Conservation (phyloP, 1,140 invertebrate genomes). For the Nautilus pompilius region DNA sequence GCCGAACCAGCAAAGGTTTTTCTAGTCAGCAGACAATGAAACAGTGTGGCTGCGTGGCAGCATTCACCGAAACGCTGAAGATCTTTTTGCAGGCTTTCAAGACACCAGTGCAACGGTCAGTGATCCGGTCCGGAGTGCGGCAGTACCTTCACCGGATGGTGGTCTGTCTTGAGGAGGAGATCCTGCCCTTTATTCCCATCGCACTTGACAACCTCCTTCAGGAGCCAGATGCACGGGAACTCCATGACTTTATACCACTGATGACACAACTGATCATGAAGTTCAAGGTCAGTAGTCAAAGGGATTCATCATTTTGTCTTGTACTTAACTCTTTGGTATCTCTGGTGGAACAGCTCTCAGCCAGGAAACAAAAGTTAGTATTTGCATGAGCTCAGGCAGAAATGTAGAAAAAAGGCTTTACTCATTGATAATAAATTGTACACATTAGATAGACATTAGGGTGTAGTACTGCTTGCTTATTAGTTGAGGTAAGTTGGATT, state of each 20-base stretch:
- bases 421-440: too few species aligned
- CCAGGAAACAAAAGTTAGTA: too few species aligned
- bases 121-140: conserved; percentile 55
- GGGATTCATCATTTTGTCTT: background rate
- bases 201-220: conserved; percentile 60
- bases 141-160: conserved; percentile 65
- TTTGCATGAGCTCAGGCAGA: too few species aligned
- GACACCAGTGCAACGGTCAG: conserved; percentile 49
- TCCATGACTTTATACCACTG: conserved; percentile 64
- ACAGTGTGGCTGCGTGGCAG: conserved; percentile 56
- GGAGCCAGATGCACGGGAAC: conserved; percentile 55
- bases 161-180: conserved; percentile 62
- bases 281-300: conserved; percentile 58
- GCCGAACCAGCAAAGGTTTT: conserved; percentile 63
- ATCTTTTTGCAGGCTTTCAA: conserved; percentile 60
- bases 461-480: too few species aligned
- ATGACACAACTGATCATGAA: conserved; percentile 64
- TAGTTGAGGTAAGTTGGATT: too few species aligned
- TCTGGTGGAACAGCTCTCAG: too few species aligned
- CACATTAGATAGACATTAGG: too few species aligned
- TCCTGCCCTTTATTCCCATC: conserved; percentile 61
- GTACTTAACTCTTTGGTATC: too few species aligned
- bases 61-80: conserved; percentile 59
- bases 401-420: too few species aligned
- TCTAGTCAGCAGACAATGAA: conserved; percentile 62